Conservation (phyloP, 2,797 vertebrate species). For the Crocidura indochinensis region DNA sequence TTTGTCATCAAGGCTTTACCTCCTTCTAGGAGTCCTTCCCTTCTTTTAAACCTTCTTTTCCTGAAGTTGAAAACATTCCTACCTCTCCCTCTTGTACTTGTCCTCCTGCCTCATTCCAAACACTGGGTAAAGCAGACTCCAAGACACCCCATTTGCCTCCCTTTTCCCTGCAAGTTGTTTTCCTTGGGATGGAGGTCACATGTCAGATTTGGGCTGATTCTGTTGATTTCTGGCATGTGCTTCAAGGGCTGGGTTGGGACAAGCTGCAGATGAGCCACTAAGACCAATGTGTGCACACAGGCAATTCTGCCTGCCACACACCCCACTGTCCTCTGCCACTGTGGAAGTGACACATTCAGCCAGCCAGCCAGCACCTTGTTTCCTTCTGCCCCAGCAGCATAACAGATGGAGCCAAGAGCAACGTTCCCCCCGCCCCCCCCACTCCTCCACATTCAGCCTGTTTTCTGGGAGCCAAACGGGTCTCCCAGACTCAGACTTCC, state of each 20-base stretch:
- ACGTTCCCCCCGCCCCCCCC: background rate
- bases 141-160: background rate
- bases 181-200: background rate
- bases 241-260: background rate
- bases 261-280: background rate
- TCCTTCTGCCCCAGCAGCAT: background rate
- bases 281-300: background rate
- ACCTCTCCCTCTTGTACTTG: background rate
- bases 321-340: background rate
- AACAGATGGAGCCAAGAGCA: background rate
- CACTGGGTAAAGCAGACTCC: background rate
- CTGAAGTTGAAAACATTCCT: background rate
- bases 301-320: background rate
- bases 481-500: constrained; percentile 7
- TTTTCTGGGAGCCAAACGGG: constrained; percentile 16
- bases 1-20: background rate
- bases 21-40: too few relatives aligned
- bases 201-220: background rate
- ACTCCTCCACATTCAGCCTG: background rate
- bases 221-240: background rate
- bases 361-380: too few relatives aligned
- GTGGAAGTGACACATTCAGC: too few relatives aligned
- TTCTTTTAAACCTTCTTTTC: background rate
- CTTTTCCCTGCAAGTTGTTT: background rate
- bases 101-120: background rate